These are phyloP conservation scores for Jacana jacana DNA, from an alignment of 2,113 vertebrate species.

Conservation along the genomic window DNA sequence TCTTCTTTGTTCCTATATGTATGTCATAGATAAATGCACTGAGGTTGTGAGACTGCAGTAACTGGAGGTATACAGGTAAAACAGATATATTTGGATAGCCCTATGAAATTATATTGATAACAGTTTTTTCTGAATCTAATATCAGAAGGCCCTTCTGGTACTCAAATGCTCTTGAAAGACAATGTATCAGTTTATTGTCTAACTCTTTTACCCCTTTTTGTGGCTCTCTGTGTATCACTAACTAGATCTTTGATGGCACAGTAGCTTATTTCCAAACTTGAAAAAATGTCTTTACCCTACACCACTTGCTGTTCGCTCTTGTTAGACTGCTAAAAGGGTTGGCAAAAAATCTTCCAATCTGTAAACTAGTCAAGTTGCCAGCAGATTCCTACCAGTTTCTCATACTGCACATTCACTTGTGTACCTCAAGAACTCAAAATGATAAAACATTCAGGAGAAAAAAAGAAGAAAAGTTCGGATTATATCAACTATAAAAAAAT, in stretches of 20 bases:
- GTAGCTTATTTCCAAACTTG: not conserved
- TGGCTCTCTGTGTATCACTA: not conserved
- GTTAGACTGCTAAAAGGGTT: not conserved
- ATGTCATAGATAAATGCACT: not conserved
- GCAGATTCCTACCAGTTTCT: not conserved
- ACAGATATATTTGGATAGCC: not conserved
- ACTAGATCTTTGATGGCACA: not conserved
- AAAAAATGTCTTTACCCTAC: not conserved
- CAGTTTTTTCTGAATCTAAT: not conserved
- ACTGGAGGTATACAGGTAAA: not conserved
- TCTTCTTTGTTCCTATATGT: not conserved
- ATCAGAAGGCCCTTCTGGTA: not conserved
- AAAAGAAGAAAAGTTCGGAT: not conserved
- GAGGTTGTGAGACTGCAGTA: not conserved
- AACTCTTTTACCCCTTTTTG: not conserved
- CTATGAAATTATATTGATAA: not conserved
- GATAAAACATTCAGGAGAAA: not conserved
- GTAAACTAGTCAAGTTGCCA: not conserved
- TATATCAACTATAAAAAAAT: not conserved
- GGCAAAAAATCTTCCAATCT: not conserved
- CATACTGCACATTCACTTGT: not conserved
- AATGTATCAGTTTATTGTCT: not conserved
- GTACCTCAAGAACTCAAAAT: not conserved
- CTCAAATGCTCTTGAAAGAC: not conserved
- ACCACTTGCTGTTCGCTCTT: not conserved